phyloP scores from a whole-genome alignment of 2,113 vertebrate genomes.

The Fregetta grallaria region DNA sequence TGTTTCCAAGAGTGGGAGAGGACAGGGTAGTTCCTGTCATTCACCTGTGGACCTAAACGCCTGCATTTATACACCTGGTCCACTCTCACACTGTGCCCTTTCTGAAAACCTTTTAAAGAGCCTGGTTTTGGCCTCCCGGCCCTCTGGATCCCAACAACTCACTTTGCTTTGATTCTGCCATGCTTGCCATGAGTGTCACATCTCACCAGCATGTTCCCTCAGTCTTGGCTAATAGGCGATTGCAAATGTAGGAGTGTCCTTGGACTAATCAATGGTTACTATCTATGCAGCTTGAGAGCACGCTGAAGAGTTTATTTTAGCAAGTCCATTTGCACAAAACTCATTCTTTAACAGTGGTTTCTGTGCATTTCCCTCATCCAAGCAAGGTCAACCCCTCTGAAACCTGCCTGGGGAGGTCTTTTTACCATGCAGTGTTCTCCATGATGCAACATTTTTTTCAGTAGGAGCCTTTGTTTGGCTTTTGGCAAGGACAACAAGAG shows the following conservation, averaged over 20 bases:
- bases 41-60: not conserved
- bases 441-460: not conserved
- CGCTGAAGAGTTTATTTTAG: not conserved
- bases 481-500: not conserved
- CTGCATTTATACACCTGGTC: not conserved
- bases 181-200: accelerated
- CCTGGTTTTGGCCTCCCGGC: not conserved
- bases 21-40: not conserved
- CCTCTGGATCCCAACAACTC: not conserved
- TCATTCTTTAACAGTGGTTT: not conserved
- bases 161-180: accelerated
- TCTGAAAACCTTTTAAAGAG: not conserved
- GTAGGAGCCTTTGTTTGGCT: not conserved
- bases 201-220: not conserved
- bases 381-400: not conserved
- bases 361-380: not conserved
- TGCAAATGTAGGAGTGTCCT: accelerated
- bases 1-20: not conserved
- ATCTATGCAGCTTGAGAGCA: not conserved
- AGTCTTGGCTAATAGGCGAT: not conserved
- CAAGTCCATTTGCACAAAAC: not conserved
- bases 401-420: not conserved
- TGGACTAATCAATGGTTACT: not conserved
- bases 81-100: not conserved
- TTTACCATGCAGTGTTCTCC: not conserved